phyloP scores from a whole-genome alignment of 2,797 vertebrate species.

The Toxotes lorentzi region DNA sequence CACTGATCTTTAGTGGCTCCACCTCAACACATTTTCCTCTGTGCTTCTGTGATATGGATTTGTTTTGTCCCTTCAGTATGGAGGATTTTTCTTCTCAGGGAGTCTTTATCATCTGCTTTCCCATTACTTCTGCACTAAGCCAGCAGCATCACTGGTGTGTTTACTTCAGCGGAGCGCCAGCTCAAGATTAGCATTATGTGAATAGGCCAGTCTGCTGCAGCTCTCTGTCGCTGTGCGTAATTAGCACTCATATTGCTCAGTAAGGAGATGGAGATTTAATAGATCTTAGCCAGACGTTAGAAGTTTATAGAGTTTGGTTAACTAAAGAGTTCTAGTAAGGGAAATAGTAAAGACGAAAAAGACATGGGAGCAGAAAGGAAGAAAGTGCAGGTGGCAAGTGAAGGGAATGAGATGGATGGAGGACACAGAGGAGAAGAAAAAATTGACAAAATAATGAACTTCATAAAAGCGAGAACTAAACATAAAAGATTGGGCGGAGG shows the following conservation, averaged over 20 bases:
- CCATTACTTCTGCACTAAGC: constrained; percentile 39
- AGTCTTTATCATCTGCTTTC: constrained; percentile 43
- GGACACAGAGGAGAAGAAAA: not conserved
- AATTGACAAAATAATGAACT: not conserved
- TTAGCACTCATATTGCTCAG: constrained; percentile 59
- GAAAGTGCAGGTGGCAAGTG: not conserved
- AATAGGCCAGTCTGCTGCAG: constrained; percentile 45
- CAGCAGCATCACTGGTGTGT: constrained; percentile 29
- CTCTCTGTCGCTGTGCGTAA: constrained; percentile 50
- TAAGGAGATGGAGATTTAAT: constrained; percentile 53
- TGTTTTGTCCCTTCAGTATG: constrained; percentile 14
- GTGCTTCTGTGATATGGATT: constrained; percentile 18
- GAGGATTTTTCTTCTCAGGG: not conserved
- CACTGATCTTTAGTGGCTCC: not conserved
- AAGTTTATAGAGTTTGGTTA: constrained; percentile 13
- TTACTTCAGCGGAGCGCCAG: constrained; percentile 46
- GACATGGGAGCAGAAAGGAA: not conserved
- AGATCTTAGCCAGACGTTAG: constrained; percentile 37
- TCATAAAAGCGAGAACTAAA: not conserved
- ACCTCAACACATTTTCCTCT: constrained; percentile 15
- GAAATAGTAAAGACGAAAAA: constrained; percentile 3
- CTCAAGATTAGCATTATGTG: constrained; percentile 51
- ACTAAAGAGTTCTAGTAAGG: too few relatives aligned
- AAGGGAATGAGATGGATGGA: constrained; percentile 7
- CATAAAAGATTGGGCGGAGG: constrained; percentile 7